Evolutionary conservation across 2,888 invertebrate species (phyloP).

Genomic region (Pseudococcus longispinus): DNA sequence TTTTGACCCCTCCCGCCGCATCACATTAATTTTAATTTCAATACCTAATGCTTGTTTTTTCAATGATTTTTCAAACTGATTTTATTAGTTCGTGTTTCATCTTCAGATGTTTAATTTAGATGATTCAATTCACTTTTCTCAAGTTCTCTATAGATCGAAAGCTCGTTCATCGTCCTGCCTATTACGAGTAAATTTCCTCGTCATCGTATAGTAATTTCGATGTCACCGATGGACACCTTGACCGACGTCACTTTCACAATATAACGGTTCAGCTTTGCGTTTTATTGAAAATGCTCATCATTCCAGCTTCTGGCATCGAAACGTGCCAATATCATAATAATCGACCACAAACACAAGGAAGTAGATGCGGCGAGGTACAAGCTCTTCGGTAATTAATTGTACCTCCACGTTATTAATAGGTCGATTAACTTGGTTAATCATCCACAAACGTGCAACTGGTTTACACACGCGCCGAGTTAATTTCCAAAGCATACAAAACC

Average conservation of each 20-base stretch:
- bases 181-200: background rate
- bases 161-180: no score
- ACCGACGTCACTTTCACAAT: background rate
- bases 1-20: no score
- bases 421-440: slow-evolving; percentile 7
- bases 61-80: no score
- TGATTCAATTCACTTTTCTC: no score
- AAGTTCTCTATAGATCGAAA: no score
- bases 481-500: background rate
- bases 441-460: slow-evolving; percentile 1
- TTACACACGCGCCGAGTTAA: background rate
- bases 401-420: background rate
- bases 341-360: background rate
- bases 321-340: background rate
- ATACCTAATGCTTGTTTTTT: no score
- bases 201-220: background rate
- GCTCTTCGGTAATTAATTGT: background rate
- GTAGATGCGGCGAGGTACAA: background rate
- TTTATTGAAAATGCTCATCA: background rate
- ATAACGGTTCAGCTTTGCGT: background rate
- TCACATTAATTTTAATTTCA: no score
- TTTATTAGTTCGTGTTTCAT: no score
- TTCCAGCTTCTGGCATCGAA: background rate
- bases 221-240: background rate
- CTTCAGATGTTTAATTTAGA: no score